These are phyloP conservation scores for Xenotilapia leptura DNA, from an alignment of 2,113 vertebrate species.

Conservation along the genomic window DNA sequence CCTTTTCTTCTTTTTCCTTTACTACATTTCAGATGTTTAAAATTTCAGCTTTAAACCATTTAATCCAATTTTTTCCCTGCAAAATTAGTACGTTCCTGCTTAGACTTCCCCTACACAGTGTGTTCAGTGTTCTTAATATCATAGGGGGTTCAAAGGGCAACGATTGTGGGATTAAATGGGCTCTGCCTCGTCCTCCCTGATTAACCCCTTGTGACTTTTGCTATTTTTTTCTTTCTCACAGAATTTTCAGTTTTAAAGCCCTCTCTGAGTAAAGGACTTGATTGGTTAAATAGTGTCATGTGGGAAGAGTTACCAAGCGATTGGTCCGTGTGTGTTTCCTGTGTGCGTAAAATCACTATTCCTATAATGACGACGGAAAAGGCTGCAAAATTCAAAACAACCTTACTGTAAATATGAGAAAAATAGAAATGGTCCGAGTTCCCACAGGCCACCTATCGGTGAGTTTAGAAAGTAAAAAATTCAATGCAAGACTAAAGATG, in stretches of 20 bases:
- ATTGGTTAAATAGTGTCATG: not conserved
- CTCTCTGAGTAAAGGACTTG: not conserved
- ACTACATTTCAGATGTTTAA: not conserved
- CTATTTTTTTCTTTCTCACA: not conserved
- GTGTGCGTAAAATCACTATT: not conserved
- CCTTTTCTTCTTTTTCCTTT: fast-evolving
- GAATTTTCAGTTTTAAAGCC: fast-evolving
- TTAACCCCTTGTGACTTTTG: not conserved
- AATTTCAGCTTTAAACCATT: not conserved
- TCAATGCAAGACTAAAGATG: fast-evolving
- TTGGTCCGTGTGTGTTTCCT: not conserved
- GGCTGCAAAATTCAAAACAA: not conserved
- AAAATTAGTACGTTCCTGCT: fast-evolving
- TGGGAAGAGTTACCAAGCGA: not conserved
- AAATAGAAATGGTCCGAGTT: not conserved
- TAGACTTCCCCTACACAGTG: fast-evolving
- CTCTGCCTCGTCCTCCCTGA: fast-evolving
- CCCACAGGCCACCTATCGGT: not conserved
- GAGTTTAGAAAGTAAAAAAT: not conserved
- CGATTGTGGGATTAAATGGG: not conserved
- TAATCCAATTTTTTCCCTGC: not conserved
- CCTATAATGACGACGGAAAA: fast-evolving
- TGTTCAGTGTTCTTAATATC: fast-evolving
- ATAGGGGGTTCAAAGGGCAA: fast-evolving
- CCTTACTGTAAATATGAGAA: not conserved